Evolutionary conservation across 1,140 invertebrate species (phyloP), one percentile per base, ranked within the genome.

Genomic region (Dinoponera quadriceps): DNA sequence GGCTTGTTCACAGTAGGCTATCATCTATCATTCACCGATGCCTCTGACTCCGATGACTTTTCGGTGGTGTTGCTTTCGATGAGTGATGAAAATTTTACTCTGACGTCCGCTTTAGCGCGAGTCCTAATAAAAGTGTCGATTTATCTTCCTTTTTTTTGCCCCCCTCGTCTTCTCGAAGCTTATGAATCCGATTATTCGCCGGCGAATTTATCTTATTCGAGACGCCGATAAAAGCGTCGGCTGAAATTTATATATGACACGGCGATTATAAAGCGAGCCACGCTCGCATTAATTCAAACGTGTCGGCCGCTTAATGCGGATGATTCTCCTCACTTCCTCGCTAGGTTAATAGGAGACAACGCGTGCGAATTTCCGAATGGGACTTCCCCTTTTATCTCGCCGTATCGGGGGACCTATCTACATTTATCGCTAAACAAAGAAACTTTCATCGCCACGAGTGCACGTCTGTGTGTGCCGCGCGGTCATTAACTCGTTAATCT

Each of bases 361-460:
- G 59, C 59, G 38, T 75, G 48, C 27, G 60, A 65, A 38, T 65
- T 65, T 65, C 48, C n/a, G 27, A 77, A 66, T 38, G 20, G 16
- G 1, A 51, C 20, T 66, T 55, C 9, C 16, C n/a, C 57, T 66
- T 77, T 77, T 66, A 66, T 77, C 62, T 65, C 60, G n/a, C 20
- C 27, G 20, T 66, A 66, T 66, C 16, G 11, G 60, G 33, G 25
- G 25, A n/a, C n/a, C 16, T 14, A 55, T 65, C 16, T 54, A 63
- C 14, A 33, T 65, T 66, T 66, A 77, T 77, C 74, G 60, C 20
- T 66, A n/a, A 54, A 66, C 74, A 77, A 77, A 77, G 27, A n/a
- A 54, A 66, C 74, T 77, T 77, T 55, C 74, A 77, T 77, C 74
- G 20, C 44, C 2, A 63, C 14, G 13, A 49, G 38, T n/a, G 20